Evolutionary conservation across 2,113 vertebrate genomes (phyloP).

Genomic region (Empidonax alnorum): DNA sequence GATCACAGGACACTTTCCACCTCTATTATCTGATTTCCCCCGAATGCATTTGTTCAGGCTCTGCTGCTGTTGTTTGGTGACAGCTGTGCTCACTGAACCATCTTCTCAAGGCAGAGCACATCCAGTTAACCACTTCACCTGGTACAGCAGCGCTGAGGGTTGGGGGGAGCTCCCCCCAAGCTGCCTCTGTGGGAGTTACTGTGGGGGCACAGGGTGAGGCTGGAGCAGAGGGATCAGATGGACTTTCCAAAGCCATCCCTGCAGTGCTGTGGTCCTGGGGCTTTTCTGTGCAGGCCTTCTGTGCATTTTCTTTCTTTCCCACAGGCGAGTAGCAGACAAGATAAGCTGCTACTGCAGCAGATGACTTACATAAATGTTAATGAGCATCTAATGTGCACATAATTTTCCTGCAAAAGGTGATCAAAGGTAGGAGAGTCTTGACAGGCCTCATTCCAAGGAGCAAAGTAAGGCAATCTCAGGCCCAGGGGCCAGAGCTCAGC

Average conservation of each 20-base stretch:
- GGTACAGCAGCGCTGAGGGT: background rate
- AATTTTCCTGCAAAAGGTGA: conserved; percentile 25
- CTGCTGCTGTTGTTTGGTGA: conserved; percentile 43
- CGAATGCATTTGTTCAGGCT: conserved; percentile 35
- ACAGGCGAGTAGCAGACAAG: background rate
- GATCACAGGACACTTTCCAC: conserved; percentile 54
- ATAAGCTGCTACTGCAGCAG: conserved; percentile 11
- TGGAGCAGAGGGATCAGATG: background rate
- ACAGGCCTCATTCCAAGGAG: conserved; percentile 16
- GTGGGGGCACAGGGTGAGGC: background rate
- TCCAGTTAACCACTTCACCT: conserved; percentile 41
- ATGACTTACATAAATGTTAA: conserved; percentile 51
- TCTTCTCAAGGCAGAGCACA: background rate
- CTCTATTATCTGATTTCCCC: conserved; percentile 54
- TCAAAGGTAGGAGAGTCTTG: conserved; percentile 36
- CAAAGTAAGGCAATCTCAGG: conserved; percentile 8
- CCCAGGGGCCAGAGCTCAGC: conserved; percentile 12
- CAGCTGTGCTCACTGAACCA: conserved; percentile 62
- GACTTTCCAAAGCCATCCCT: background rate
- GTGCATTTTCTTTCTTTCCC: background rate
- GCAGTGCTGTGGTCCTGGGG: background rate
- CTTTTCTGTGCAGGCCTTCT: background rate
- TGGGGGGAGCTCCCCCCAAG: background rate
- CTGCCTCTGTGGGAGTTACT: background rate
- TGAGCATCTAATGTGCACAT: conserved; percentile 24